Conservation (phyloP, 1,140 invertebrate species). For the Cotesia vestalis region DNA sequence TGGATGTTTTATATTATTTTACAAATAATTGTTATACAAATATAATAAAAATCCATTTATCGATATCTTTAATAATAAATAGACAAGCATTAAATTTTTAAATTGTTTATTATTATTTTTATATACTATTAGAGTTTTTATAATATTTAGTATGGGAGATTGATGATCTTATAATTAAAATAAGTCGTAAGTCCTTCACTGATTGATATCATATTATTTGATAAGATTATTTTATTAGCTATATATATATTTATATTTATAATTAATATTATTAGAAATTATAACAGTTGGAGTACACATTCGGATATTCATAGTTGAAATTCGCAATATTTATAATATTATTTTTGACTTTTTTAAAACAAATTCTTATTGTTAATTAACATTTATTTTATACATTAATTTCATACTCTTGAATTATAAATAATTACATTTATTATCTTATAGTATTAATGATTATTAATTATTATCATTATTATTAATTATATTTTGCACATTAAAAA, state of each 20-base stretch:
- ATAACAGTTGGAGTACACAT: constrained; percentile 6
- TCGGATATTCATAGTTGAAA: neutral
- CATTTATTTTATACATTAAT: constrained; percentile 8
- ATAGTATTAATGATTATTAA: constrained; percentile 11
- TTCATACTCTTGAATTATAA: constrained; percentile 11
- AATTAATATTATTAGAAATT: neutral
- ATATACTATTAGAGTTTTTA: constrained; percentile 9
- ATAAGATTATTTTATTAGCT: neutral
- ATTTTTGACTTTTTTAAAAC: constrained; percentile 10
- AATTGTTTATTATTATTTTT: constrained; percentile 18
- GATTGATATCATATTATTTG: too few species aligned
- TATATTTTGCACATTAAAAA: neutral
- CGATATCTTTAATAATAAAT: too few species aligned
- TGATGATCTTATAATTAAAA: constrained; percentile 25
- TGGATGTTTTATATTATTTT: too few species aligned
- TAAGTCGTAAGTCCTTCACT: constrained; percentile 33
- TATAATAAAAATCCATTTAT: too few species aligned
- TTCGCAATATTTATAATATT: constrained; percentile 17
- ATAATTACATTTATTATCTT: neutral
- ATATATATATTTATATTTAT: neutral
- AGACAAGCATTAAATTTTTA: constrained; percentile 9
- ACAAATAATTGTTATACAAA: too few species aligned
- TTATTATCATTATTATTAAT: constrained; percentile 2
- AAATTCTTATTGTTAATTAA: constrained; percentile 15
- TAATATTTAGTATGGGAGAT: neutral